Conservation (phyloP, 2,888 invertebrate genomes). For the Dynastes tityus region DNA sequence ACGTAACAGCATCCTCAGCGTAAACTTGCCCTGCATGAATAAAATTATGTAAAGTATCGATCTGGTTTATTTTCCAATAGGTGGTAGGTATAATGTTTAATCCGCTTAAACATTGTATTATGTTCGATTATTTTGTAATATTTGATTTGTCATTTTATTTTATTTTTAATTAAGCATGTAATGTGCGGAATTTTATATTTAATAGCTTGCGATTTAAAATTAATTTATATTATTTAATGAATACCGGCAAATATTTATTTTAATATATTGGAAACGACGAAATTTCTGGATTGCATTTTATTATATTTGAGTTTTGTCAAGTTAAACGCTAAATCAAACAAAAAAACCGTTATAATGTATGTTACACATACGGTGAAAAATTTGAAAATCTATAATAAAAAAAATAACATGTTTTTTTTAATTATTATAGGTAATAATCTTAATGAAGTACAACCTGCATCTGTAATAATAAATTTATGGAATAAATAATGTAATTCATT, state of each 20-base stretch:
- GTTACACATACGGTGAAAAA: no score
- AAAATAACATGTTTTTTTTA: no score
- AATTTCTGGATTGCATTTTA: not conserved
- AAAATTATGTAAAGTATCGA: constrained; percentile 20
- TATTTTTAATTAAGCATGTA: not conserved
- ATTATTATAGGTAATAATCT: no score
- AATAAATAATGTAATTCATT: no score
- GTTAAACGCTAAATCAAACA: not conserved
- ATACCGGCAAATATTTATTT: not conserved
- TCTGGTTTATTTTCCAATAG: not conserved
- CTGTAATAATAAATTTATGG: no score
- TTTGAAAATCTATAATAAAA: no score
- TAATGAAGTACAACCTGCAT: no score
- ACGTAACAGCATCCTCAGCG: not conserved
- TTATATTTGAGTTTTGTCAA: not conserved
- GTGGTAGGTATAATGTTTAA: not conserved
- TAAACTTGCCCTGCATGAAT: not conserved
- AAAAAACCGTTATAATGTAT: not conserved
- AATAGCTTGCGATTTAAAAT: not conserved
- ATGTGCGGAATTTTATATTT: not conserved
- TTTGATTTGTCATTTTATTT: not conserved
- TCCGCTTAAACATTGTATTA: not conserved
- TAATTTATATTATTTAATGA: not conserved
- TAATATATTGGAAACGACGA: not conserved
- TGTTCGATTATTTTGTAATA: not conserved